Conservation (phyloP, 2,888 invertebrate species). For the Cepaea hortensis region DNA sequence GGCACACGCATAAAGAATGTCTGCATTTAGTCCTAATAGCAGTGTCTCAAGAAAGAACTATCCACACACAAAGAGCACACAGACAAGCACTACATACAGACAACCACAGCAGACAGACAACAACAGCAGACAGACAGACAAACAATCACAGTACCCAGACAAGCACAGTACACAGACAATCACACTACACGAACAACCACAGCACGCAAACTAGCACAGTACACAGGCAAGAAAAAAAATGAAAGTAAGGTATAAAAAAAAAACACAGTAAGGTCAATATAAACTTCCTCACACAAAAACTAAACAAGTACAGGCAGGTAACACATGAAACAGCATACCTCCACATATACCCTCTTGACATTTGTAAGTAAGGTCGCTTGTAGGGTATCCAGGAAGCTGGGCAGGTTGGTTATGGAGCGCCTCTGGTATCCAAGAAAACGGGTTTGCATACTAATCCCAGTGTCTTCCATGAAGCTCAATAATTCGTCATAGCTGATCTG, state of each 20-base stretch:
- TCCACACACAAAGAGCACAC: too few relatives aligned
- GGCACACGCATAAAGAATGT: too few relatives aligned
- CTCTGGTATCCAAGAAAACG: constrained; percentile 70
- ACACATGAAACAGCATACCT: constrained; percentile 35
- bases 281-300: neutral
- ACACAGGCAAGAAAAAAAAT: neutral
- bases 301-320: neutral
- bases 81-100: too few relatives aligned
- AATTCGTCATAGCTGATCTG: constrained; percentile 67
- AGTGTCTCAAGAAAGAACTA: too few relatives aligned
- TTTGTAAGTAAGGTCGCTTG: constrained; percentile 67
- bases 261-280: neutral
- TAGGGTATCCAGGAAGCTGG: constrained; percentile 65
- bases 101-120: too few relatives aligned
- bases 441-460: constrained; percentile 65
- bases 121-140: too few relatives aligned
- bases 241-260: neutral
- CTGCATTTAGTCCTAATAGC: too few relatives aligned
- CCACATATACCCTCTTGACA: constrained; percentile 66
- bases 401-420: constrained; percentile 62
- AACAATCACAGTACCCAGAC: too few relatives aligned
- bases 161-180: too few relatives aligned
- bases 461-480: constrained; percentile 64
- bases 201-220: neutral
- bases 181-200: too few relatives aligned